Evolutionary conservation across 1,140 invertebrate species (phyloP).

Genomic region (Magallana angulata): DNA sequence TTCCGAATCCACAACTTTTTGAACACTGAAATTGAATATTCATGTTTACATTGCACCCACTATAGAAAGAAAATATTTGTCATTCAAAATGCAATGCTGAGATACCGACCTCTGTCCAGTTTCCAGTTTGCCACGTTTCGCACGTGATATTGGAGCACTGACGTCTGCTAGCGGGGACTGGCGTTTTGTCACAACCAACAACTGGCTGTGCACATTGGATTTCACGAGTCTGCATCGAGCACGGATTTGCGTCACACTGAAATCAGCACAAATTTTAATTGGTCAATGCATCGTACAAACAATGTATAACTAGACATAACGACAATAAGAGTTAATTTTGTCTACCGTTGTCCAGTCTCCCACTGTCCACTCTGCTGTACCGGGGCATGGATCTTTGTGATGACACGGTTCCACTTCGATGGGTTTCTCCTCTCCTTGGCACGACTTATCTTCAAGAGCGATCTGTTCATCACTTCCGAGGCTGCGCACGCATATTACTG

Average conservation of each 20-base stretch:
- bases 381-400: conserved; percentile 82
- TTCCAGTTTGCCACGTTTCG: conserved; percentile 77
- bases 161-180: conserved; percentile 72
- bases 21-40: conserved; percentile 71
- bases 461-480: conserved; percentile 84
- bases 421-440: conserved; percentile 82
- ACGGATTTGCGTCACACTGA: conserved; percentile 79
- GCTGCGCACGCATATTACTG: conserved; percentile 86
- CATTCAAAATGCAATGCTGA: background rate
- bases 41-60: background rate
- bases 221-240: conserved; percentile 74
- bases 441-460: conserved; percentile 86
- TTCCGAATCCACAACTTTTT: conserved; percentile 70
- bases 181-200: conserved; percentile 73
- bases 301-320: too few species aligned
- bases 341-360: conserved; percentile 79
- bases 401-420: conserved; percentile 84
- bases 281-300: too few species aligned
- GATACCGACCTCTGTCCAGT: conserved; percentile 66
- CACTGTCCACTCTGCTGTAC: conserved; percentile 67
- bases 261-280: conserved; percentile 19
- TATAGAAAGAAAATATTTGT: conserved; percentile 11
- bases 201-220: conserved; percentile 76
- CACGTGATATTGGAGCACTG: conserved; percentile 78
- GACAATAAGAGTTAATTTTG: background rate